Base-by-base conservation (phyloP, 2,113 vertebrate species). In the Silurus meridionalis region DNA sequence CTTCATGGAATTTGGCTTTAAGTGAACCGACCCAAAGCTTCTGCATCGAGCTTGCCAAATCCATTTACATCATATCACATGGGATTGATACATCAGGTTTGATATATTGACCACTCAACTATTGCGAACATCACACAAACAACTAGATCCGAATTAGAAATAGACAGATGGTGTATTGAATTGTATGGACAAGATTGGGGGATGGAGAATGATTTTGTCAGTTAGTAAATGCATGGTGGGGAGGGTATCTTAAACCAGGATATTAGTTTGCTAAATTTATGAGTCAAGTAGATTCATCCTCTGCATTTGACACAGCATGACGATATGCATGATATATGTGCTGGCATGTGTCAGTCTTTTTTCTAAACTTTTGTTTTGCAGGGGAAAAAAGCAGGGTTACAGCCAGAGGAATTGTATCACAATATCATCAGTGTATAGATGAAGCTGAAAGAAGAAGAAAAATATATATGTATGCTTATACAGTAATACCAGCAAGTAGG, bases 1-100 rank as follows among this genome's bases (percentile, higher is more conserved):
- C 69, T 21, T 21, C 23, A 4, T 6, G 23, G 50, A 6, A 53
- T 53, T 83, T 52, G 21, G 72, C 28, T 78, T 80, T 63, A 75
- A 58, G 88, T 82, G 79, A 87, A 87, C 79, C 64, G 6, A n/a
- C 37, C 63, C 9, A 67, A 81, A 67, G 52, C 78, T 50, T 74
- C 25, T 82, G 58, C 58, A 53, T 72, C 64, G 25, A 9, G 64
- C 10, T 14, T 63, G 48, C 10, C 19, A 78, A 37, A 50, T 8
- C 21, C 19, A n/a, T 77, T 53, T 63, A 84, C 46, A 63, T 25
- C 23, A 37, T 58, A 77, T 19, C 14, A 50, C 58, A 64, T 64
- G 60, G n/a, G 9, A 15, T 78, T 9, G 17, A 77, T 17, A 21
- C 0, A 9, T 19, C 15, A 15, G 15, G 37, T 60, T 21, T 72